Conservation (phyloP, 2,113 vertebrate genomes). For the Balaenoptera acutorostrata region DNA sequence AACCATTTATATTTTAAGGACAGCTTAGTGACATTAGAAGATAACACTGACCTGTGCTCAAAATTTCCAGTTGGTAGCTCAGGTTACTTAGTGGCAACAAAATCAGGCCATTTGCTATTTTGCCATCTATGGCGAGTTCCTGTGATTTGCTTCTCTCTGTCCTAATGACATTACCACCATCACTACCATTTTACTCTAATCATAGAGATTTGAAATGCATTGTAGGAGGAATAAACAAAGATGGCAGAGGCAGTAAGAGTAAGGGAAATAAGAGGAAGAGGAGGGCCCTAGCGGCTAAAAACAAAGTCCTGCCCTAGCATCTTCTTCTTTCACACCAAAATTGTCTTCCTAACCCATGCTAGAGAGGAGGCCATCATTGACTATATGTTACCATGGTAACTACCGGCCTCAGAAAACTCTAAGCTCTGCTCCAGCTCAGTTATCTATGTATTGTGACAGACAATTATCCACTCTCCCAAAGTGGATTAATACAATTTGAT, state of each 20-base stretch:
- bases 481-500: neutral
- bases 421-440: neutral
- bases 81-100: neutral
- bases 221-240: neutral
- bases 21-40: neutral
- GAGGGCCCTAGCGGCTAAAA: neutral
- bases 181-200: neutral
- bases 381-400: neutral
- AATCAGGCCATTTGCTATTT: neutral
- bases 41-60: neutral
- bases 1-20: neutral
- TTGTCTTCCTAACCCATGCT: neutral
- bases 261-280: neutral
- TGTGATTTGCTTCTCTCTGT: neutral
- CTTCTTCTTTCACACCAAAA: neutral
- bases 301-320: neutral
- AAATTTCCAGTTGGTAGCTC: neutral
- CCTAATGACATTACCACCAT: neutral
- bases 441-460: neutral
- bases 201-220: neutral
- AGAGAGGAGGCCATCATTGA: neutral
- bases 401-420: neutral
- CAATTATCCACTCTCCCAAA: neutral
- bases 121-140: neutral
- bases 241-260: neutral